phyloP scores from a whole-genome alignment of 2,113 vertebrate genomes.

The Oncorhynchus masou region DNA sequence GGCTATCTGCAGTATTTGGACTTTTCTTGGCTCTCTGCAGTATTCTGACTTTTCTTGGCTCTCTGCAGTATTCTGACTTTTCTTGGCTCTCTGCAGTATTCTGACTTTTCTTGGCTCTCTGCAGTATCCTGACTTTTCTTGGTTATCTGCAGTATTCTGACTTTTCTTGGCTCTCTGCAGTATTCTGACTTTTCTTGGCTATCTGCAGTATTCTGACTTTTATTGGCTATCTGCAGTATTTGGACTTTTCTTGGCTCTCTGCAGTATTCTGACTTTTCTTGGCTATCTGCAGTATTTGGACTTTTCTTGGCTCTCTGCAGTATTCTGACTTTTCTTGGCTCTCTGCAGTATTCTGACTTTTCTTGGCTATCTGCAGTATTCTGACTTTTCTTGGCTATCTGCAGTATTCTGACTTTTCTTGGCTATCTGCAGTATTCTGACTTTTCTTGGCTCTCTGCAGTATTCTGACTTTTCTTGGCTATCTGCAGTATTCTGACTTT shows the following conservation, averaged over 20 bases:
- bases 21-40: constrained; percentile 22
- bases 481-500: constrained; percentile 51
- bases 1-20: constrained; percentile 51
- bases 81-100: constrained; percentile 44
- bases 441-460: constrained; percentile 24
- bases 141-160: constrained; percentile 54
- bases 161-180: constrained; percentile 22
- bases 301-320: constrained; percentile 23
- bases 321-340: constrained; percentile 53
- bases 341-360: constrained; percentile 52
- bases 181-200: constrained; percentile 52
- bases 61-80: constrained; percentile 52
- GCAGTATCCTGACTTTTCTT: constrained; percentile 52
- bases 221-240: constrained; percentile 45
- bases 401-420: constrained; percentile 51
- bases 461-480: constrained; percentile 54
- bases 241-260: constrained; percentile 25
- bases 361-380: constrained; percentile 44
- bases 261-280: not conserved
- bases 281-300: constrained; percentile 52
- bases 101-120: constrained; percentile 42
- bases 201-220: constrained; percentile 52
- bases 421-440: constrained; percentile 53
- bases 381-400: constrained; percentile 42
- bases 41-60: constrained; percentile 53